These are phyloP conservation scores for Pogona vitticeps DNA, from an alignment of 2,113 vertebrate species.

Conservation along the genomic window DNA sequence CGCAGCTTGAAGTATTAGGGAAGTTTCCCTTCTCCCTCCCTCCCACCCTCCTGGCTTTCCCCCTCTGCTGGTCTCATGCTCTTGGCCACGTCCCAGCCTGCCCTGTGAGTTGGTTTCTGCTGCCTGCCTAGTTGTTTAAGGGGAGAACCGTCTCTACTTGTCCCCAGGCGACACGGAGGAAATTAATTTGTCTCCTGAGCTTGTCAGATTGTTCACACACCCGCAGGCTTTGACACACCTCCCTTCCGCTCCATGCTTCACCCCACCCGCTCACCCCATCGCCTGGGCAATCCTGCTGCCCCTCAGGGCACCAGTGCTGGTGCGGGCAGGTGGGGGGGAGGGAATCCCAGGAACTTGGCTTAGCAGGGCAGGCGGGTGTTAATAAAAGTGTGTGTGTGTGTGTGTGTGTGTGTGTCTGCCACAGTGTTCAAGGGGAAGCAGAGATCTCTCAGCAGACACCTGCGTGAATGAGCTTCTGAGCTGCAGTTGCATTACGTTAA, in stretches of 20 bases:
- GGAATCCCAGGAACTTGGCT: conserved; percentile 39
- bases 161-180: conserved; percentile 23
- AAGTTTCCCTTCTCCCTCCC: not conserved
- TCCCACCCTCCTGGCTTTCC: not conserved
- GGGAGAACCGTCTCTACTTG: conserved; percentile 19
- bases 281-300: conserved; percentile 56
- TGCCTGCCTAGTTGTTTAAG: not conserved
- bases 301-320: conserved; percentile 5
- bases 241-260: conserved; percentile 48
- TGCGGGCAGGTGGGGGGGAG: not conserved
- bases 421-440: not conserved
- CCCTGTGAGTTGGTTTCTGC: conserved; percentile 10
- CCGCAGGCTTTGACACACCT: conserved; percentile 54
- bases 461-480: not conserved
- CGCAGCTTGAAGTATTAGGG: not conserved
- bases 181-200: conserved; percentile 46
- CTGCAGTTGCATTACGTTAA: not conserved
- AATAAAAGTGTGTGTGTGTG: conserved; percentile 8
- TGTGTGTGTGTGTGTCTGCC: not conserved
- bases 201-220: conserved; percentile 46
- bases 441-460: not conserved
- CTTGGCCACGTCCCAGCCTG: conserved; percentile 63
- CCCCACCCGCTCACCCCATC: conserved; percentile 34
- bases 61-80: conserved; percentile 56
- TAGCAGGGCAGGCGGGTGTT: not conserved